These are phyloP conservation scores for Xenopus borealis DNA, from an alignment of 2,113 vertebrate species.

Conservation along the genomic window DNA sequence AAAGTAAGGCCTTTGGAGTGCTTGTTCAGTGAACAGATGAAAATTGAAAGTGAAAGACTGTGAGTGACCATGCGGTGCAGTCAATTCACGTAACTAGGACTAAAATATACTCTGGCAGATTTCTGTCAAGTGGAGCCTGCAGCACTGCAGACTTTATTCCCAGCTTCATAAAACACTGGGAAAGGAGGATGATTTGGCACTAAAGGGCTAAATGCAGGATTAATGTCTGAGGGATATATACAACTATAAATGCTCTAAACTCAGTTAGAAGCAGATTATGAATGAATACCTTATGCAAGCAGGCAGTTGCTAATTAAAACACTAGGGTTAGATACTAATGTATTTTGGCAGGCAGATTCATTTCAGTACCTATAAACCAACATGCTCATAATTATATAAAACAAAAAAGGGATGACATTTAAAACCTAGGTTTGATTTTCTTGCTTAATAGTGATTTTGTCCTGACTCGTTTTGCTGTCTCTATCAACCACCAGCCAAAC, in stretches of 20 bases:
- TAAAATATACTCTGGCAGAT: conserved; percentile 21
- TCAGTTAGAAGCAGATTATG: not conserved
- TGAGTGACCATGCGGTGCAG: not conserved
- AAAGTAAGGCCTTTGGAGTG: conserved; percentile 29
- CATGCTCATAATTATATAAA: no score
- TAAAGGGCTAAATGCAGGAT: conserved; percentile 5
- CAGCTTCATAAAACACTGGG: conserved; percentile 11
- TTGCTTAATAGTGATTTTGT: no score
- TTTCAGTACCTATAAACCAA: no score
- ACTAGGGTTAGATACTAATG: no score
- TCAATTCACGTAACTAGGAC: conserved; percentile 24
- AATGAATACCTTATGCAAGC: no score
- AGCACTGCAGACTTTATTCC: conserved; percentile 33
- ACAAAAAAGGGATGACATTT: no score
- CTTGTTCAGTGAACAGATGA: conserved; percentile 20
- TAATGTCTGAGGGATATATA: conserved; percentile 12
- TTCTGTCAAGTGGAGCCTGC: conserved; percentile 31
- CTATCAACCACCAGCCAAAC: no score
- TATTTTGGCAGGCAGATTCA: not conserved
- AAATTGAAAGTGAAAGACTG: conserved; percentile 36
- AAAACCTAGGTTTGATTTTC: no score
- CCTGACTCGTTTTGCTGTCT: no score
- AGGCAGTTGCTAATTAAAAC: no score
- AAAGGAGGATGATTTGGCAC: conserved; percentile 11
- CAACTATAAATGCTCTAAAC: not conserved